phyloP scores from a whole-genome alignment of 2,113 vertebrate genomes.

The Martes martes region DNA sequence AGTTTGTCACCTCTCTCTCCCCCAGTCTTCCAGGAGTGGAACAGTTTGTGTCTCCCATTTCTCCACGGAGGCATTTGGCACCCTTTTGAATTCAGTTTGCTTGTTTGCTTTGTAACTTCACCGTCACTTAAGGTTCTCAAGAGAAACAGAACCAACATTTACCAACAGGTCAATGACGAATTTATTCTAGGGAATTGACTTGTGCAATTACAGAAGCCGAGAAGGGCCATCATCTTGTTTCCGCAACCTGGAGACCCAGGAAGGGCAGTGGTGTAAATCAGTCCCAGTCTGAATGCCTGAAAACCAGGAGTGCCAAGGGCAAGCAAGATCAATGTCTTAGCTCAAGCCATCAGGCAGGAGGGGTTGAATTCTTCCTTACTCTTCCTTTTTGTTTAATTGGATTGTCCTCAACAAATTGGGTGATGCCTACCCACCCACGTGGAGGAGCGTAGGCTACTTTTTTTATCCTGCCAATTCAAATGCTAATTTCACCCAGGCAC shows the following conservation, averaged over 20 bases:
- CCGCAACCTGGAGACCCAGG: background rate
- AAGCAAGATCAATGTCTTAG: background rate
- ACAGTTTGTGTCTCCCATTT: background rate
- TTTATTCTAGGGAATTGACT: background rate
- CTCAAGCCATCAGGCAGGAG: background rate
- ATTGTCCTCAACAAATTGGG: background rate
- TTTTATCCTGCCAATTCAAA: background rate
- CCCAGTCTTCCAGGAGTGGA: background rate
- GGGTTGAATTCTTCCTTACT: background rate
- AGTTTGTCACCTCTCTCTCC: background rate
- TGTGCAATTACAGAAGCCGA: background rate
- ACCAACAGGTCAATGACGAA: background rate
- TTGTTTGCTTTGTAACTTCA: background rate
- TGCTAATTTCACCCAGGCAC: background rate
- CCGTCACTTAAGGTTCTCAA: background rate
- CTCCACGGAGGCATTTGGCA: background rate
- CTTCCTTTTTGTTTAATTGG: background rate
- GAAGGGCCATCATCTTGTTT: background rate
- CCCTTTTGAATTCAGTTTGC: background rate
- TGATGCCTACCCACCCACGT: background rate
- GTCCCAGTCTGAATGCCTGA: background rate
- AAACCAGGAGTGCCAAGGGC: background rate
- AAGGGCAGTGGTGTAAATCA: background rate
- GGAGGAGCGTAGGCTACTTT: background rate
- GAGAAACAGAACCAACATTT: background rate